A percentile compares a stretch with the other conserved stretches of the same genome.
phyloP scores from a whole-genome alignment of 2,113 vertebrate genomes.

The Stictonetta naevosa region DNA sequence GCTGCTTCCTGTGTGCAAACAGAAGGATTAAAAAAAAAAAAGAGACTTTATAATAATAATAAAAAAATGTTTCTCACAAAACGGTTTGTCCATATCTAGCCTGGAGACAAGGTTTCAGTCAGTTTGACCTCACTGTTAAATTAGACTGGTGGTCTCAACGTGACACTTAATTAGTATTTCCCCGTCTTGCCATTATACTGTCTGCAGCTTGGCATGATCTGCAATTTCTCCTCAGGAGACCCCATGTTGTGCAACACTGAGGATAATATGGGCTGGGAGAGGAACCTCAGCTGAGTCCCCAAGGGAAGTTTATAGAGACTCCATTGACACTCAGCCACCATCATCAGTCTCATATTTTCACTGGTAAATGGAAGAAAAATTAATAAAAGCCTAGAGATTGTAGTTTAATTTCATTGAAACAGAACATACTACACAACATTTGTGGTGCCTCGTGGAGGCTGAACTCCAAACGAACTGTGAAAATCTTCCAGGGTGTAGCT shows the following conservation, averaged over 20 bases:
- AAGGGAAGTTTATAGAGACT: background rate
- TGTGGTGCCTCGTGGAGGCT: background rate
- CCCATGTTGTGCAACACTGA: constrained; percentile 17
- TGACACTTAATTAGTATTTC: constrained; percentile 60
- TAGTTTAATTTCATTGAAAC: background rate
- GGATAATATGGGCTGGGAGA: background rate
- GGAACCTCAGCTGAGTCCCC: constrained; percentile 1
- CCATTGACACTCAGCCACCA: background rate
- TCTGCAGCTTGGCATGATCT: background rate
- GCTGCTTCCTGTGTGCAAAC: constrained; percentile 35
- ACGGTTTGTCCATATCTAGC: constrained; percentile 1
- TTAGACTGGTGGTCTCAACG: constrained; percentile 32
- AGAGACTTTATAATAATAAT: background rate
- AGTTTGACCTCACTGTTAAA: constrained; percentile 46
- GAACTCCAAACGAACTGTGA: background rate
- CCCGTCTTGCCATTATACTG: background rate
- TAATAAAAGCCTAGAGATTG: background rate
- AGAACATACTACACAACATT: background rate
- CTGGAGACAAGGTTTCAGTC: constrained; percentile 26
- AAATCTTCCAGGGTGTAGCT: background rate
- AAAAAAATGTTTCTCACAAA: background rate
- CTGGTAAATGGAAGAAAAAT: background rate
- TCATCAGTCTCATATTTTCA: background rate
- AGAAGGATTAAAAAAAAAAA: background rate
- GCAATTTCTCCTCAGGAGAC: constrained; percentile 40